Evolutionary conservation across 1,140 invertebrate species (phyloP).

Genomic region (Papilio aristodemus): DNA sequence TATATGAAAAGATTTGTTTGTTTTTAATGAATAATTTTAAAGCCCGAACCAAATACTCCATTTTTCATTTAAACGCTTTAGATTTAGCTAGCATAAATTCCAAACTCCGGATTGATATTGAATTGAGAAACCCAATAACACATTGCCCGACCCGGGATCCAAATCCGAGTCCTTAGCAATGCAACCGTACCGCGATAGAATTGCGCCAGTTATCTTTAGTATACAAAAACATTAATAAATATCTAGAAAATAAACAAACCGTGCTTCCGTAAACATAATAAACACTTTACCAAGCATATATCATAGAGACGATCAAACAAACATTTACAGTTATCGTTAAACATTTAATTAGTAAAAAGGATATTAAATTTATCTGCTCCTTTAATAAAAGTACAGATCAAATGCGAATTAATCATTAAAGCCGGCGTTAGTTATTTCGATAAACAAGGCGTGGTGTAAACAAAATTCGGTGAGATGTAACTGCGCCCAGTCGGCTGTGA

Average conservation of each 20-base stretch:
- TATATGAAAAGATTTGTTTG: no score
- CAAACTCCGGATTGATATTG: no score
- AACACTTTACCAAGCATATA: neutral
- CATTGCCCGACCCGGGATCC: no score
- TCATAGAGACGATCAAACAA: neutral
- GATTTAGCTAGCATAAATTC: no score
- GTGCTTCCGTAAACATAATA: constrained; percentile 1
- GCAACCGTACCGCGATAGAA: no score
- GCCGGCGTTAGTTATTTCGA: constrained; percentile 28
- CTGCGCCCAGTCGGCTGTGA: constrained; percentile 35
- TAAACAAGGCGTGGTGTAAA: constrained; percentile 42
- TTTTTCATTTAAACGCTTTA: no score
- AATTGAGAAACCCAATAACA: no score
- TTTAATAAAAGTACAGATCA: constrained; percentile 39
- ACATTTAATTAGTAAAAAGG: constrained; percentile 12
- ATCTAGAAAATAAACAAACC: constrained; percentile 5
- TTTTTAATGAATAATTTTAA: no score
- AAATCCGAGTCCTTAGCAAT: no score
- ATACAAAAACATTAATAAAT: neutral
- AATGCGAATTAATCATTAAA: constrained; percentile 36
- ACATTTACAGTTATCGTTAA: constrained; percentile 8
- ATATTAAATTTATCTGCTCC: constrained; percentile 24
- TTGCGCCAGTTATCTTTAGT: neutral
- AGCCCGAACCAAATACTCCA: no score
- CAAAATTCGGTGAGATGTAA: constrained; percentile 45